phyloP scores from a whole-genome alignment of 1,140 invertebrate genomes.

The Leptopilina clavipes region DNA sequence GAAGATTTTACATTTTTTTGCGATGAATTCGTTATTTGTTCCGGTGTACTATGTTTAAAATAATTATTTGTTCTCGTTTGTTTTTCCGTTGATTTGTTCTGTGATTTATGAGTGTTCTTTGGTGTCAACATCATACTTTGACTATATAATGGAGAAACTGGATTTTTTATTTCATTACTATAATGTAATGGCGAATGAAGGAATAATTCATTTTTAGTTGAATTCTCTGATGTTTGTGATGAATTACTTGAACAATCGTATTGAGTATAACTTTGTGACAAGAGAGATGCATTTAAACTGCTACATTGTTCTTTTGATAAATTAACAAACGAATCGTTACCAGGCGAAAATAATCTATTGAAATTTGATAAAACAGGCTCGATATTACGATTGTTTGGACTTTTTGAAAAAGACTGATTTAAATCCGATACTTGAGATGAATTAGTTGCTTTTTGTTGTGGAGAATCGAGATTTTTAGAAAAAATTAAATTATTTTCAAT shows the following conservation, averaged over 20 bases:
- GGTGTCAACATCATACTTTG: conserved; percentile 43
- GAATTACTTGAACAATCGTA: conserved; percentile 39
- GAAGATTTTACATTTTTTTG: conserved; percentile 53
- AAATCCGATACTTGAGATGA: conserved; percentile 20
- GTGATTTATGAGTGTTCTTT: conserved; percentile 44
- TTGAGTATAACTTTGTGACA: conserved; percentile 35
- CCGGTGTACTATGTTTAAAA: conserved; percentile 40
- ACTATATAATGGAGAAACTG: conserved; percentile 52
- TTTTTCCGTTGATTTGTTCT: conserved; percentile 39
- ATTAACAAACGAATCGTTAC: conserved; percentile 42
- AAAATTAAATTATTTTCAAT: conserved; percentile 44
- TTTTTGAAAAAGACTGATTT: conserved; percentile 25
- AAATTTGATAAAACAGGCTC: conserved; percentile 35
- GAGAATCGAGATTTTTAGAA: conserved; percentile 39
- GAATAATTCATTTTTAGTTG: conserved; percentile 15
- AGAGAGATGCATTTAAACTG: conserved; percentile 38
- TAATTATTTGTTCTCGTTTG: conserved; percentile 47
- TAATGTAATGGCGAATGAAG: conserved; percentile 25
- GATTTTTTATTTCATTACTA: conserved; percentile 42
- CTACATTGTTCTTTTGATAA: conserved; percentile 37
- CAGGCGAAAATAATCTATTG: conserved; percentile 34
- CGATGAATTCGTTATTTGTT: conserved; percentile 41
- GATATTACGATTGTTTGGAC: conserved; percentile 14
- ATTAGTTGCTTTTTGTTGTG: conserved; percentile 30
- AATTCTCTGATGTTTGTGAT: conserved; percentile 45